Percentiles rank a stretch among this genome's conserved stretches.
phyloP scores from a whole-genome alignment of 30 jellyfish, hydroid and myxozoan genomes.

The Cassiopea andromeda region DNA sequence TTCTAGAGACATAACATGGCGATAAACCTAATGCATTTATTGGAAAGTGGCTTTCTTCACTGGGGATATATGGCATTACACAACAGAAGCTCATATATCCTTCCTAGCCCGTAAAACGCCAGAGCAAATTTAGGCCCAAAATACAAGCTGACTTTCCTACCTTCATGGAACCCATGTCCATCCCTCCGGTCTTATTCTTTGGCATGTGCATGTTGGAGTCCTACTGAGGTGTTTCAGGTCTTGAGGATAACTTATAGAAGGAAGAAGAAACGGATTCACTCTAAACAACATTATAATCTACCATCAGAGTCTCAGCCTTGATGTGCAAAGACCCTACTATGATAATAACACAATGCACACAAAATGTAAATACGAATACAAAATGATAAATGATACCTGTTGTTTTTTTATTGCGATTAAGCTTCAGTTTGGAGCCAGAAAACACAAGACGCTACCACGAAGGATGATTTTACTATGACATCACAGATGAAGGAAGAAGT shows the following conservation, averaged over 20 bases:
- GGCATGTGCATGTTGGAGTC: neutral
- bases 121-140: too few species aligned
- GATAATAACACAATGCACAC: neutral
- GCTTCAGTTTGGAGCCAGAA: neutral
- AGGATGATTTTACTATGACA: neutral
- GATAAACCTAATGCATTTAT: too few species aligned
- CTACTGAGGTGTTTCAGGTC: neutral
- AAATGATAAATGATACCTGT: neutral
- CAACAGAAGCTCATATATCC: too few species aligned
- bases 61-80: too few species aligned
- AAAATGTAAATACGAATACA: too few species aligned
- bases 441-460: neutral
- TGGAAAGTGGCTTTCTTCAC: too few species aligned
- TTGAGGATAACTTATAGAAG: neutral
- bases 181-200: neutral
- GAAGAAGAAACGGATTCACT: neutral
- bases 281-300: neutral
- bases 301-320: neutral
- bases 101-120: too few species aligned
- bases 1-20: too few species aligned
- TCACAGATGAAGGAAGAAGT: neutral
- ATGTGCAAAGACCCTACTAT: neutral
- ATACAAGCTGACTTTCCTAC: neutral
- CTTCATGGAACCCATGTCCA: constrained; percentile 17
- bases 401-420: neutral